These are phyloP conservation scores for Ostrea denselamellosa DNA, from an alignment of 1,140 invertebrate species.

Conservation along the genomic window DNA sequence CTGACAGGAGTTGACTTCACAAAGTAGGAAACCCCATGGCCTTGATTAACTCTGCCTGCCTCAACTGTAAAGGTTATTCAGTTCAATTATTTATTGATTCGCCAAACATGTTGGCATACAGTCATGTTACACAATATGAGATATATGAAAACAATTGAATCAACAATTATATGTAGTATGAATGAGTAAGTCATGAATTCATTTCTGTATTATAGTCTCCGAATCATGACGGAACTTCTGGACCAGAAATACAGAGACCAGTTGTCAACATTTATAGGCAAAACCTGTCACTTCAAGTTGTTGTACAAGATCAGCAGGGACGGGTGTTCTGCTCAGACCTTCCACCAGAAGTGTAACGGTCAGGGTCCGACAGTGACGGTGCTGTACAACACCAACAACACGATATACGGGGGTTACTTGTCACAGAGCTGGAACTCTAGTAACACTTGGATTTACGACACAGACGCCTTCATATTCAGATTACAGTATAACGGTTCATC, in stretches of 20 bases:
- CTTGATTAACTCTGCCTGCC: too few relatives aligned
- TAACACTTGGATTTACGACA: slow-evolving; percentile 41
- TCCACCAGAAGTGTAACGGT: slow-evolving; percentile 59
- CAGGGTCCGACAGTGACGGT: slow-evolving; percentile 59
- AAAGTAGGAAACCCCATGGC: too few relatives aligned
- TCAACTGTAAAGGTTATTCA: too few relatives aligned
- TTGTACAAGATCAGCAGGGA: slow-evolving; percentile 55
- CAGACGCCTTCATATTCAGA: slow-evolving; percentile 59
- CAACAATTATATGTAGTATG: neutral
- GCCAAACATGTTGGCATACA: too few relatives aligned
- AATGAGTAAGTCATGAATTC: neutral
- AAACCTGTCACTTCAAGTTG: slow-evolving; percentile 37
- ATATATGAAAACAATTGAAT: too few relatives aligned
- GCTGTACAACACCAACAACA: slow-evolving; percentile 54
- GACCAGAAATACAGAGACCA: slow-evolving; percentile 20
- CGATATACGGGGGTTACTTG: slow-evolving; percentile 57
- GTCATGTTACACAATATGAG: too few relatives aligned
- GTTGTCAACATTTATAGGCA: slow-evolving; percentile 39
- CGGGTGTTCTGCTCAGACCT: slow-evolving; percentile 48
- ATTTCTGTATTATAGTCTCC: neutral
- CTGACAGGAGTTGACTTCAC: too few relatives aligned
- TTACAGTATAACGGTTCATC: slow-evolving; percentile 24
- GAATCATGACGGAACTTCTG: slow-evolving; percentile 11
- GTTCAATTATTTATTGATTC: too few relatives aligned
- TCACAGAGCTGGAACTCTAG: slow-evolving; percentile 52